A percentile compares a stretch with the other conserved stretches of the same genome.
These are phyloP conservation scores for Nothobranchius furzeri DNA, from an alignment of 2,113 vertebrate species.

Conservation along the genomic window DNA sequence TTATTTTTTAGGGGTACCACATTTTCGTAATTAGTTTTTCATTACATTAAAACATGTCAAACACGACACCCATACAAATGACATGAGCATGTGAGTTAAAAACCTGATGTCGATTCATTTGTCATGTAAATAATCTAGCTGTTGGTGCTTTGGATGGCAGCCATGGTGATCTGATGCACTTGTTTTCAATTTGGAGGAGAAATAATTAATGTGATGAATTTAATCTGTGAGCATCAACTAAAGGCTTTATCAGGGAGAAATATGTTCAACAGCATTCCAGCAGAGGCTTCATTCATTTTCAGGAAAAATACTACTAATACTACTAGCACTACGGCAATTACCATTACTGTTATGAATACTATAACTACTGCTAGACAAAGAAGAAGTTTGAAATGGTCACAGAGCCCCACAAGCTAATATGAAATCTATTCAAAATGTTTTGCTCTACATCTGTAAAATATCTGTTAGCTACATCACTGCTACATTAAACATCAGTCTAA, in stretches of 20 bases:
- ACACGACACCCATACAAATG: not conserved
- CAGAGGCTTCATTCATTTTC: constrained; percentile 10
- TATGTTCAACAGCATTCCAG: constrained; percentile 11
- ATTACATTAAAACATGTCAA: constrained; percentile 4
- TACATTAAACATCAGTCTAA: no score
- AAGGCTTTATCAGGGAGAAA: constrained; percentile 36
- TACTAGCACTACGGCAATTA: no score
- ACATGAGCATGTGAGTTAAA: constrained; percentile 4
- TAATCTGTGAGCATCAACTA: constrained; percentile 28
- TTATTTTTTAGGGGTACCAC: not conserved
- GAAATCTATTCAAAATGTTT: no score
- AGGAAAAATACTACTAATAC: not conserved
- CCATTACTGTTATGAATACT: no score
- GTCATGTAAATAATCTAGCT: constrained; percentile 47
- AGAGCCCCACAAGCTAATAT: no score
- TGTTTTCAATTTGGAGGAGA: constrained; percentile 52
- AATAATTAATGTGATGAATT: constrained; percentile 61
- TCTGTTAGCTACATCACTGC: no score
- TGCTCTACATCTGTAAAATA: no score
- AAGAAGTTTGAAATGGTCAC: no score
- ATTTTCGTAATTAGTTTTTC: not conserved
- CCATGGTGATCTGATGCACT: constrained; percentile 63
- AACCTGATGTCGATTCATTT: constrained; percentile 29
- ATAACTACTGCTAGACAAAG: no score
- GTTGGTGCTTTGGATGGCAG: constrained; percentile 38